A percentile compares a stretch with the other conserved stretches of the same genome.
These are phyloP conservation scores for Equus quagga DNA, from an alignment of 2,113 vertebrate species.

Conservation along the genomic window DNA sequence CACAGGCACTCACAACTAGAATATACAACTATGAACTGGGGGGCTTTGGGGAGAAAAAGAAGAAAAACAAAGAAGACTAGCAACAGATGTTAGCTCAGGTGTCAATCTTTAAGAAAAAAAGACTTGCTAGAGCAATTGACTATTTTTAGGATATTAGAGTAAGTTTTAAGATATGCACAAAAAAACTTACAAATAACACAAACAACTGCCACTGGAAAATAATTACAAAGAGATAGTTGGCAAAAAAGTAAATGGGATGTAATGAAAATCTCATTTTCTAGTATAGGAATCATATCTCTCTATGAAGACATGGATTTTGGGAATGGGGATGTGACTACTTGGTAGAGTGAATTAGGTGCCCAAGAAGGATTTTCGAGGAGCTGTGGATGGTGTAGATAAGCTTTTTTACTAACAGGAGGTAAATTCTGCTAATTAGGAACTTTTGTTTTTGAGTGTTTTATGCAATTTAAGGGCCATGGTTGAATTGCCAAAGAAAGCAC, in stretches of 20 bases:
- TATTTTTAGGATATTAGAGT: background rate
- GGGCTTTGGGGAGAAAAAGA: no score
- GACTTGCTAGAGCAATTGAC: background rate
- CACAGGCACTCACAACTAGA: no score
- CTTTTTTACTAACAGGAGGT: background rate
- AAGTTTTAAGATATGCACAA: background rate
- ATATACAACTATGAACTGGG: no score
- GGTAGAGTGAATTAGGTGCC: background rate
- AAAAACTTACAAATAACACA: slow-evolving; percentile 9
- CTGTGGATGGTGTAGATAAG: background rate
- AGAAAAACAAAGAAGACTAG: no score
- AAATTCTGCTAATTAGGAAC: background rate
- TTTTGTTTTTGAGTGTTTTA: background rate
- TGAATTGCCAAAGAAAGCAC: background rate
- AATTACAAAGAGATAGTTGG: background rate
- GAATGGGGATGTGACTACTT: background rate
- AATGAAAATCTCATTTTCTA: background rate
- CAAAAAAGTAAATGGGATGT: background rate
- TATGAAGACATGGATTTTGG: background rate
- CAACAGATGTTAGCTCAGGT: no score
- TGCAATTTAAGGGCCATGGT: background rate
- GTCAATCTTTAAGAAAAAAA: background rate
- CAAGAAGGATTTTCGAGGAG: background rate
- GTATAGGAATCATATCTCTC: background rate
- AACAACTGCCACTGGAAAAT: background rate